These are phyloP conservation scores for Pachycephus smyrnensis DNA, from an alignment of 2,888 invertebrate species.

Conservation along the genomic window DNA sequence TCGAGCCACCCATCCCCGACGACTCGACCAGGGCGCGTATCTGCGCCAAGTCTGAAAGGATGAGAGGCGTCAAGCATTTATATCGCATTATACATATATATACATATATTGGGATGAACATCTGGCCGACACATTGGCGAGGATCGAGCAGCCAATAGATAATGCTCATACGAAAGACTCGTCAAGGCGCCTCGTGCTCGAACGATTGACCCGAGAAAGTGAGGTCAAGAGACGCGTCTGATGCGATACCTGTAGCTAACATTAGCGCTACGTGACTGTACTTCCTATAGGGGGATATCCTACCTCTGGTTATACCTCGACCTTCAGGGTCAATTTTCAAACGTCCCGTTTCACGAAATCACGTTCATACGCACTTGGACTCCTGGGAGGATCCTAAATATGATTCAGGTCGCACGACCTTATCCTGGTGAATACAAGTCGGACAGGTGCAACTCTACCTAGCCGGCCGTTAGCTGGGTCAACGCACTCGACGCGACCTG, in stretches of 20 bases:
- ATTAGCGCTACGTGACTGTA: background rate
- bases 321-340: background rate
- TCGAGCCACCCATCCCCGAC: constrained; percentile 74
- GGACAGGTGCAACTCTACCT: constrained; percentile 56
- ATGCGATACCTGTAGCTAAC: background rate
- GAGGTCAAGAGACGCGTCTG: constrained; percentile 42
- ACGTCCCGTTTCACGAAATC: background rate
- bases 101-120: background rate
- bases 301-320: background rate
- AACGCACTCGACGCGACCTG: constrained; percentile 54
- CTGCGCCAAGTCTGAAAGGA: constrained; percentile 83
- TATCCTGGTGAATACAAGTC: constrained; percentile 39
- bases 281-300: background rate
- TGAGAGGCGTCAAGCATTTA: background rate
- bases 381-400: background rate
- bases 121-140: background rate
- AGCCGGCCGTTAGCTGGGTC: constrained; percentile 62
- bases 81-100: too few relatives aligned
- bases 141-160: background rate
- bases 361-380: background rate
- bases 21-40: constrained; percentile 84
- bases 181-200: constrained; percentile 40
- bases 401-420: constrained; percentile 53
- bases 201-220: constrained; percentile 52
- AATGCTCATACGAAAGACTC: background rate